Conservation (phyloP, 1,140 invertebrate species). For the Achatina immaculata region DNA sequence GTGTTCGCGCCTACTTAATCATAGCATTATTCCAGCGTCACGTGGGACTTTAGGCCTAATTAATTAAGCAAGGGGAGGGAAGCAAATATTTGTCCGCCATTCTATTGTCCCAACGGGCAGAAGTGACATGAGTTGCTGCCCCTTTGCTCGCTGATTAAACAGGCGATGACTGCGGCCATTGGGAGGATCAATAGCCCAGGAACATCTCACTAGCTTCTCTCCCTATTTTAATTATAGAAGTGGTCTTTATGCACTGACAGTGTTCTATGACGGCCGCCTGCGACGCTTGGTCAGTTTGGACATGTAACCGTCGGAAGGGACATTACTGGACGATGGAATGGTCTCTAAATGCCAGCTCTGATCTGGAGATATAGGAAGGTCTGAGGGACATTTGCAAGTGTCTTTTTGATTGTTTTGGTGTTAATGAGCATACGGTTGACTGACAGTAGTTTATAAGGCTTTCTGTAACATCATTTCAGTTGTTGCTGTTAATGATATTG, state of each 20-base stretch:
- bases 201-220: slow-evolving; percentile 6
- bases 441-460: too few species aligned
- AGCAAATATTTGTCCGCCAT: slow-evolving; percentile 40
- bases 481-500: too few species aligned
- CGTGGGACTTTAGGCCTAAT: slow-evolving; percentile 33
- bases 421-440: too few species aligned
- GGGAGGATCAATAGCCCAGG: slow-evolving; percentile 24
- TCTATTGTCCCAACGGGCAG: slow-evolving; percentile 26
- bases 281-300: not conserved
- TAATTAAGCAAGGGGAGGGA: slow-evolving; percentile 41
- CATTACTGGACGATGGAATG: not conserved
- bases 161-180: slow-evolving; percentile 7
- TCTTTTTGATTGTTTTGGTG: too few species aligned
- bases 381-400: too few species aligned
- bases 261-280: slow-evolving; percentile 1
- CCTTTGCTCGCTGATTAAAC: slow-evolving; percentile 38
- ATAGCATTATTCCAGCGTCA: slow-evolving; percentile 34
- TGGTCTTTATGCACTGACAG: slow-evolving; percentile 26
- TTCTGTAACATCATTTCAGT: too few species aligned
- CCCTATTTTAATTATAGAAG: slow-evolving; percentile 34
- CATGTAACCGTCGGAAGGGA: not conserved
- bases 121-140: slow-evolving; percentile 36
- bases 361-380: not conserved
- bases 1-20: slow-evolving; percentile 37
- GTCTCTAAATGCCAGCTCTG: not conserved